phyloP scores from a whole-genome alignment of 2,888 invertebrate species.

The Chymomyza caudatula region DNA sequence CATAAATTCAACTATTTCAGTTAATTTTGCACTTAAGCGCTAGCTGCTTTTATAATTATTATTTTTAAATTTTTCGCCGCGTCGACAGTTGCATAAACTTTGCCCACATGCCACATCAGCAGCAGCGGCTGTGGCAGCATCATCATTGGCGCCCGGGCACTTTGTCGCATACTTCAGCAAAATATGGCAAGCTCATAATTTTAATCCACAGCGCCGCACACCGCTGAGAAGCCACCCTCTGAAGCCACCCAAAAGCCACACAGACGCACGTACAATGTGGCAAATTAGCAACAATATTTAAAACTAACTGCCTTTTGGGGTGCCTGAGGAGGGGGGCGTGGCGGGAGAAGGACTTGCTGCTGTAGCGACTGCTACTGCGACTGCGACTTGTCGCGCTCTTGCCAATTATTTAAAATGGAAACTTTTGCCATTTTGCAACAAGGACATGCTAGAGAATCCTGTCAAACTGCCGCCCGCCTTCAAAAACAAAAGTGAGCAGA shows the following conservation, averaged over 20 bases:
- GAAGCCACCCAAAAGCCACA: background rate
- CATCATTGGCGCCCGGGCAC: background rate
- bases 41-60: background rate
- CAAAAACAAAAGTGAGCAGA: background rate
- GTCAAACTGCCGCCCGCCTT: background rate
- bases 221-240: background rate
- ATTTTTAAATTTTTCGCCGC: background rate
- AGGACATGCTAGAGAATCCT: conserved; percentile 31
- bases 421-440: conserved; percentile 59
- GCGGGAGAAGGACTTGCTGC: background rate
- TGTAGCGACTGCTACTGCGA: background rate
- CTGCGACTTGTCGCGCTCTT: conserved; percentile 9
- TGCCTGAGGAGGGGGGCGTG: background rate
- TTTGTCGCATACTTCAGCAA: conserved; percentile 28
- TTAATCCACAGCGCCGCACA: conserved; percentile 55
- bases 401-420: conserved; percentile 65
- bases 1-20: background rate
- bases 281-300: conserved; percentile 70
- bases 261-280: conserved; percentile 67
- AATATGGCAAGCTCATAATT: conserved; percentile 71
- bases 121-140: conserved; percentile 25
- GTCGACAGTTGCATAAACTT: conserved; percentile 36
- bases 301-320: conserved; percentile 55
- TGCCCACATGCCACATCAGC: conserved; percentile 33
- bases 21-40: background rate